Evolutionary conservation across 1,140 invertebrate genomes (phyloP).

Genomic region (Halotydeus destructor): DNA sequence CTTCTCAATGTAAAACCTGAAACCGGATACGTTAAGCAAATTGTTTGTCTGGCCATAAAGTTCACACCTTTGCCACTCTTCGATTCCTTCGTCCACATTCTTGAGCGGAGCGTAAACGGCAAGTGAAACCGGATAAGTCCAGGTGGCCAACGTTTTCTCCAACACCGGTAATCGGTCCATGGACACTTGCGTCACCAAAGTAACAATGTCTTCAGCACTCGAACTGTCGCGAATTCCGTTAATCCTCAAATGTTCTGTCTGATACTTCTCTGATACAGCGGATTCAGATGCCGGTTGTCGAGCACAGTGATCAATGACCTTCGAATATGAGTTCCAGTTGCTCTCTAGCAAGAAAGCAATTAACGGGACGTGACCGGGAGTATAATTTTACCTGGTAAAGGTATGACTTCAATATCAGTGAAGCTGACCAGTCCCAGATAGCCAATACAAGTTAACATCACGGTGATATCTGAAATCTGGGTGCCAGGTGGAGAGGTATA

Average conservation of each 20-base stretch:
- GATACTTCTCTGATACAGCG: not conserved
- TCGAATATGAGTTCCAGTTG: too few species aligned
- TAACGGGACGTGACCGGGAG: not conserved
- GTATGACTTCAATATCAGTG: slow-evolving; percentile 13
- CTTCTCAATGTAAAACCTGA: slow-evolving; percentile 19
- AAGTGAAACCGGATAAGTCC: slow-evolving; percentile 20
- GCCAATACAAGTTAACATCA: slow-evolving; percentile 19
- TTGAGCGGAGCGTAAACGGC: slow-evolving; percentile 18
- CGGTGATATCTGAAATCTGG: slow-evolving; percentile 13
- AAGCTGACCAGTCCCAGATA: slow-evolving; percentile 17
- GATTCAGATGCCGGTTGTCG: slow-evolving; percentile 1
- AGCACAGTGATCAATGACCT: not conserved
- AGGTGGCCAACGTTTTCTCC: slow-evolving; percentile 17
- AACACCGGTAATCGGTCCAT: slow-evolving; percentile 20
- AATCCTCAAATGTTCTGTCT: not conserved
- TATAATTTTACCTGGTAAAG: slow-evolving; percentile 6
- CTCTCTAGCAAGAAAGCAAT: not conserved
- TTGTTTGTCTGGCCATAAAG: not conserved
- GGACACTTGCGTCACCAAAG: slow-evolving; percentile 20
- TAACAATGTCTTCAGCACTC: slow-evolving; percentile 7
- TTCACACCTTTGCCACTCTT: slow-evolving; percentile 18
- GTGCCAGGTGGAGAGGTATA: slow-evolving; percentile 7
- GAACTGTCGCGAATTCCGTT: not conserved
- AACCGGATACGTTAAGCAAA: slow-evolving; percentile 3
- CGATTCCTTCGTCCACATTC: slow-evolving; percentile 8